Base-by-base conservation (phyloP, 2,797 vertebrate genomes). In the Cossypha heuglini region DNA sequence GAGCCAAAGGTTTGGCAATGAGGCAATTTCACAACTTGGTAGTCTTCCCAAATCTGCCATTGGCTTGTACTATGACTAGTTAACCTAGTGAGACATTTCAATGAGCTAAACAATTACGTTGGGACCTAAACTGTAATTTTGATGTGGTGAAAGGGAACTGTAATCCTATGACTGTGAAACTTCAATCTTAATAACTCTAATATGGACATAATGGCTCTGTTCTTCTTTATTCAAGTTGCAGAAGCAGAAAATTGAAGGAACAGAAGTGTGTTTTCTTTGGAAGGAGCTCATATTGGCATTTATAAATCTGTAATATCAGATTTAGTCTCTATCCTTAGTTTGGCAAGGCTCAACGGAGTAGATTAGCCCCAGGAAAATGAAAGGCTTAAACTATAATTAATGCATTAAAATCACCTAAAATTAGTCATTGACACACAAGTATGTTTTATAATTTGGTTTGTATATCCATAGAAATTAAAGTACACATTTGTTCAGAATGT, bases 261-360 rank as follows among this genome's bases (percentile, higher is more conserved):
- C n/a, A 90, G 58, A 62, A 93, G 67, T n/a, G 13, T 88, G 38
- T 86, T 96, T 96, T 72, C 82, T 94, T 90, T 94, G 63, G 91
- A 96, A 96, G 61, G 22, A n/a, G 49, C 22, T 94, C 71, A 77
- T 77, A 93, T 85, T 79, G 73, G 74, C 48, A 94, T 93, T 61
- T 92, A 83, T 90, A 96, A 86, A 89, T 71, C 91, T 83, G 76
- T 63, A 91, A 90, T 91, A 90, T 96, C 93, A 96, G 42, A 94
- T 91, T 95, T 96, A 92, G 49, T 88, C 57, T 90, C 88, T 86
- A 86, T 96, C 90, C 80, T 88, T 72, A 94, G 42, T 93, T 94
- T 91, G 82, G 91, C 87, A 92, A 95, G 57, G 68, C 95, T 95
- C 94, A 95, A 21, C 0, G 0, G 68, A 82, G 85, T 79, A 96